These are phyloP conservation scores for Battus philenor DNA, from an alignment of 1,140 invertebrate genomes.

Conservation along the genomic window DNA sequence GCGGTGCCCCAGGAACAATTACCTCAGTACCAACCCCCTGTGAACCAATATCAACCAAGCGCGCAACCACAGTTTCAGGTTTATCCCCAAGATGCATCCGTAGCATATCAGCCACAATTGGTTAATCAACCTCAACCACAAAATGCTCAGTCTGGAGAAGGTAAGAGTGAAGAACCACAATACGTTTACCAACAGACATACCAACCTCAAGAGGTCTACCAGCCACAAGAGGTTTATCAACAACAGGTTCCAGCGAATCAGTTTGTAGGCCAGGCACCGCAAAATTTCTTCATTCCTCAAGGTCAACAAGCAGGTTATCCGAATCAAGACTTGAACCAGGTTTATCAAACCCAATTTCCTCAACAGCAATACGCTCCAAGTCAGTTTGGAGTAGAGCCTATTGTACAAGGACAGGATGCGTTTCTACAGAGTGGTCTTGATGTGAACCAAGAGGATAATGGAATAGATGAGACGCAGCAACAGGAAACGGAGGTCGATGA, in stretches of 20 bases:
- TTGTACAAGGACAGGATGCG: constrained; percentile 40
- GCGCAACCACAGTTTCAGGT: constrained; percentile 27
- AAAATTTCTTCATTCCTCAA: constrained; percentile 18
- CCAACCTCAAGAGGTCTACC: constrained; percentile 26
- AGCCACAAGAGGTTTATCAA: constrained; percentile 16
- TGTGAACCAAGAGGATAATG: constrained; percentile 55
- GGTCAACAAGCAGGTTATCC: constrained; percentile 21
- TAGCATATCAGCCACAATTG: constrained; percentile 31
- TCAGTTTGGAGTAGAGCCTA: constrained; percentile 24
- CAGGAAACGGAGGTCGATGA: constrained; percentile 27
- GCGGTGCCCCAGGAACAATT: constrained; percentile 19
- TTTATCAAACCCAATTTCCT: constrained; percentile 20
- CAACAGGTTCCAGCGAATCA: constrained; percentile 22
- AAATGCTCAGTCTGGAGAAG: background rate
- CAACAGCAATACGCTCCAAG: constrained; percentile 23
- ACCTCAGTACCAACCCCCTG: constrained; percentile 20
- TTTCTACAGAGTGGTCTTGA: constrained; percentile 60
- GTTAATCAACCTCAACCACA: constrained; percentile 27
- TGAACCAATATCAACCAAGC: constrained; percentile 12
- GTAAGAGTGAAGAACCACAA: constrained; percentile 23
- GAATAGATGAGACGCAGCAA: constrained; percentile 39
- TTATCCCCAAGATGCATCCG: constrained; percentile 27
- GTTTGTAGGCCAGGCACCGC: constrained; percentile 31
- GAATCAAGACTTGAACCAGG: constrained; percentile 25
- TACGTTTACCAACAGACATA: constrained; percentile 29